Conservation (phyloP, 2,797 vertebrate species). For the Pampus argenteus region DNA sequence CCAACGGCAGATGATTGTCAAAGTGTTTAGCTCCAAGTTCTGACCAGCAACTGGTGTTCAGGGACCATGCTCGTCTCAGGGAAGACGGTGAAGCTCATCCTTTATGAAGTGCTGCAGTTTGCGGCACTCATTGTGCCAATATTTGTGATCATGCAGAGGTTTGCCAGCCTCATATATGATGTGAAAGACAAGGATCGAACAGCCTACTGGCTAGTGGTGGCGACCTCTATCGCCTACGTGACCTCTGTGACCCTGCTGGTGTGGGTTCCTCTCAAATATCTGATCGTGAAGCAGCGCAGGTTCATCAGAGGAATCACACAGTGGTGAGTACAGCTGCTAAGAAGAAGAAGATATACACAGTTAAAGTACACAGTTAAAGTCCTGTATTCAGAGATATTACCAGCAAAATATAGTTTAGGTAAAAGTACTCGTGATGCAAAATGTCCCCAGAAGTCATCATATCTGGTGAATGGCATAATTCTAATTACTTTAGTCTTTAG, state of each 20-base stretch:
- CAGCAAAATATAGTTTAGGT: no score
- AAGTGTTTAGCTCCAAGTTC: conserved; percentile 40
- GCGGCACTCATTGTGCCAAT: conserved; percentile 72
- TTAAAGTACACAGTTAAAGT: background rate
- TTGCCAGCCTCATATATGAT: conserved; percentile 66
- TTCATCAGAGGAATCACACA: conserved; percentile 75
- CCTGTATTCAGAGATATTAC: background rate
- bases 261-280: conserved; percentile 89
- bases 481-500: background rate
- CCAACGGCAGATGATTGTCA: conserved; percentile 73
- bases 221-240: conserved; percentile 86
- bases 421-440: background rate
- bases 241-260: conserved; percentile 85
- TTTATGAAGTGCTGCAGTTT: conserved; percentile 85
- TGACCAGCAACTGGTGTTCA: conserved; percentile 34
- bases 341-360: no score
- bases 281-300: conserved; percentile 76
- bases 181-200: conserved; percentile 55
- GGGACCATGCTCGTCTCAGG: conserved; percentile 76
- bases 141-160: conserved; percentile 81
- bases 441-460: background rate
- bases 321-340: conserved; percentile 83
- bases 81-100: conserved; percentile 82
- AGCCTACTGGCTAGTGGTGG: conserved; percentile 88
- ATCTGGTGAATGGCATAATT: background rate